phyloP scores from a whole-genome alignment of 2,113 vertebrate genomes.

The Otocyon megalotis region DNA sequence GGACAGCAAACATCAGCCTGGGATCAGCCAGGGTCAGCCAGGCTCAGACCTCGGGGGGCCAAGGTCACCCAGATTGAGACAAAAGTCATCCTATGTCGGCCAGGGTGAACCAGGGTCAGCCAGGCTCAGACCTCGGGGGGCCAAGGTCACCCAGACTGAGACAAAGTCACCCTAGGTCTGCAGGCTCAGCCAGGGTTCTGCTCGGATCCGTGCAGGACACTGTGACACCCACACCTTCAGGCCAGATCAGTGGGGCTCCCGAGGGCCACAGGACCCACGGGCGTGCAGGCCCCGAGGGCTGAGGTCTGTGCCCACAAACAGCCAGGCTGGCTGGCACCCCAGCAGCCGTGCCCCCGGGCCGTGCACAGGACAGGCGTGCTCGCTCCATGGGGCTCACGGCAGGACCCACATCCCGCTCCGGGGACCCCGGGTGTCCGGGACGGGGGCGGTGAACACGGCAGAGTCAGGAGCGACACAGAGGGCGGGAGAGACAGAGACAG shows the following conservation, averaged over 20 bases:
- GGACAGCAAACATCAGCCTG: background rate
- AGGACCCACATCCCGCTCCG: background rate
- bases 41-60: too few species aligned
- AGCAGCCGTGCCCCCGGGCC: background rate
- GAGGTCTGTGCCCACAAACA: background rate
- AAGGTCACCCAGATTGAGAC: background rate
- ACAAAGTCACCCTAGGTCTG: too few species aligned
- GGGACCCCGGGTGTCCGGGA: background rate
- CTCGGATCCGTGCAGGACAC: background rate
- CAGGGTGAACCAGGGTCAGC: background rate
- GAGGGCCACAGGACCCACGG: fast-evolving
- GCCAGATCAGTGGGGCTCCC: background rate
- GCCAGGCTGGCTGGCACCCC: background rate
- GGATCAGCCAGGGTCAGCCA: background rate
- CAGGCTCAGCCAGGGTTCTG: background rate
- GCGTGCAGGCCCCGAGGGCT: background rate
- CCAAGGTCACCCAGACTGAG: background rate
- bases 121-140: background rate
- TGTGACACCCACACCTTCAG: background rate
- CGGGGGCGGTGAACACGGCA: fast-evolving
- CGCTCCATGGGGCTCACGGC: too few species aligned
- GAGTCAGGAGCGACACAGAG: background rate
- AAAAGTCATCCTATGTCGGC: background rate
- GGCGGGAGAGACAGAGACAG: background rate
- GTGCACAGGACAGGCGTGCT: background rate